Base-by-base conservation (phyloP, 64 coral and sea anemone genomes). In the Cladopsammia gracilis region DNA sequence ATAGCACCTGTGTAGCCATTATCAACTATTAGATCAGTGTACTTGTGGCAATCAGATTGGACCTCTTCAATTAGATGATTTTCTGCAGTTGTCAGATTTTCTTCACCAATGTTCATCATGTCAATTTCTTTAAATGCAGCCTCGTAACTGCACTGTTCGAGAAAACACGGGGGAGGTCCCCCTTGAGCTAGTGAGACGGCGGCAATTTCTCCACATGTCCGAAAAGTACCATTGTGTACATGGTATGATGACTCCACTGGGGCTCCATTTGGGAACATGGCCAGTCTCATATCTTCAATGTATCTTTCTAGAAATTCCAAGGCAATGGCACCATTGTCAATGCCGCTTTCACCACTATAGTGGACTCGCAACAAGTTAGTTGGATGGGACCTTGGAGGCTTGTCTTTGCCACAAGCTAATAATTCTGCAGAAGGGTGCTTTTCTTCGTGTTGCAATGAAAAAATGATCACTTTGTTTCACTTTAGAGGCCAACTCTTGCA, bases 1-100 rank as follows among this genome's bases (percentile, higher is more conserved):
- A 93, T 87, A 47, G 64, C 45, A 25, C 91, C 91, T 48, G 82
- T 93, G 79, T 93, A 87, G 20, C 91, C 91, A 77, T 88, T 51
- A n/a, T 86, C 90, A 85, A 85, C 62, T 51, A 85, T 85, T 62
- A 59, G 52, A 64, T 85, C 81, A 23, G 81, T 59, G 81, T 85
- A 60, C 26, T 51, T 59, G 61, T 51, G 50, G 50, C 52, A 85
- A 64, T 85, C 81, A 51, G 52, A 59, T 85, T 59, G 61, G 57
- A 85, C 60, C 44, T 51, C 52, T 59, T 58, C 60, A 16, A 85
- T 25, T 59, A 85, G 81, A 25, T 85, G 50, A 20, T 59, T 85
- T 51, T 85, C 81, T 50, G 15, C 24, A 75, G 16, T 4, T 50
- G 48, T 75, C 48, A 50, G 15, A 26, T 25, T 73, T 73, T 75